These are phyloP conservation scores for Paramormyrops hopkinsi DNA, from an alignment of 2,797 vertebrate genomes.

Conservation along the genomic window DNA sequence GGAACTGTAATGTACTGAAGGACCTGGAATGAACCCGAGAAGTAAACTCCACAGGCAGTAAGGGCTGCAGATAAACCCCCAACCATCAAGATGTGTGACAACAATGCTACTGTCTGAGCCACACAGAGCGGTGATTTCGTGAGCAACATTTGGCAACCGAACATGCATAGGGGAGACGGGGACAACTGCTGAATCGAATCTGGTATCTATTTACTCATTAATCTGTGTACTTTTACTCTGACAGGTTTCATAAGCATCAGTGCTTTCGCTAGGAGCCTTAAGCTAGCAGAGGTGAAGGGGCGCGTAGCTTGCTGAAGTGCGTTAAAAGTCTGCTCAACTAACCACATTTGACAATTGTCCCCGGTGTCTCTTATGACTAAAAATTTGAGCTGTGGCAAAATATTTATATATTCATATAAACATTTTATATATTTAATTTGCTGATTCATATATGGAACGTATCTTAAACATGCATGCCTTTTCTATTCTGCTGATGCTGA, in stretches of 20 bases:
- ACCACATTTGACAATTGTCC: neutral
- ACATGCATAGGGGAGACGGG: neutral
- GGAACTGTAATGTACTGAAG: neutral
- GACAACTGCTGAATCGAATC: neutral
- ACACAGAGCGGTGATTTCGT: neutral
- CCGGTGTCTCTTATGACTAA: neutral
- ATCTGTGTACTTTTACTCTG: neutral
- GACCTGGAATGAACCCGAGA: neutral
- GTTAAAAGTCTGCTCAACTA: neutral
- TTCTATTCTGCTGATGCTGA: slow-evolving; percentile 24
- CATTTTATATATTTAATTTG: neutral
- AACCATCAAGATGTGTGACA: neutral
- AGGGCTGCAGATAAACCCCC: neutral
- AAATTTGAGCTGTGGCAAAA: neutral
- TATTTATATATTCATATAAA: neutral
- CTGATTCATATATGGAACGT: neutral
- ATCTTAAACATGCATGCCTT: neutral
- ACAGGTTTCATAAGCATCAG: neutral
- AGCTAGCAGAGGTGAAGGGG: neutral
- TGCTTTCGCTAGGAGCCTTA: neutral
- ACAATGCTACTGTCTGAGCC: neutral
- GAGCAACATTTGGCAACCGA: neutral
- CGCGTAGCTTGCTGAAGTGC: neutral
- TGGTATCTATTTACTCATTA: neutral
- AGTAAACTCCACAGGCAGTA: neutral